A percentile compares a stretch with the other conserved stretches of the same genome.
Evolutionary conservation across 1,140 invertebrate genomes (phyloP).

Genomic region (Drosophila sp.): DNA sequence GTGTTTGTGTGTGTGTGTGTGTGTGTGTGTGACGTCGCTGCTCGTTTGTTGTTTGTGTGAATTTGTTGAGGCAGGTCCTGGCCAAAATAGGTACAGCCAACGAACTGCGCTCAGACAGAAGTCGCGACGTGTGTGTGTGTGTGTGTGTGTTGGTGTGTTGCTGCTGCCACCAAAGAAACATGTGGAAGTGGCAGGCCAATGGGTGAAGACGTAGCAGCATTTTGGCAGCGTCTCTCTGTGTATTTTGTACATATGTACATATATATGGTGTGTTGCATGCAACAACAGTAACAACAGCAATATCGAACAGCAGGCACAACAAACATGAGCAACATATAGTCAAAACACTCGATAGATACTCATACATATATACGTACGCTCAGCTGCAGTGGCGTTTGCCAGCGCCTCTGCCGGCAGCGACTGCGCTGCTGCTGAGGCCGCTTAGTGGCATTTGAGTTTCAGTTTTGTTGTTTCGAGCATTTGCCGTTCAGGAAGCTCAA

Average conservation of each 20-base stretch:
- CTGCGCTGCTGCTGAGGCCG: conserved; percentile 34
- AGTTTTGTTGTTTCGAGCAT: conserved; percentile 62
- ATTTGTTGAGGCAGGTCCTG: conserved; percentile 84
- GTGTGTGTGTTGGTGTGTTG: conserved; percentile 35
- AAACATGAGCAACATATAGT: conserved; percentile 76
- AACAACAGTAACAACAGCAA: conserved; percentile 49
- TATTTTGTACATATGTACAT: conserved; percentile 59
- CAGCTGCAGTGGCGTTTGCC: conserved; percentile 13
- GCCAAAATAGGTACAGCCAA: conserved; percentile 84
- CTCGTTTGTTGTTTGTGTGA: conserved; percentile 54
- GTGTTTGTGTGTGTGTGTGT: conserved; percentile 33
- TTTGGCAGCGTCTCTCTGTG: conserved; percentile 51
- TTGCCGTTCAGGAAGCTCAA: conserved; percentile 75
- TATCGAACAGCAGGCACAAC: conserved; percentile 59
- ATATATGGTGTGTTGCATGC: conserved; percentile 36
- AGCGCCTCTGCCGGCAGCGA: conserved; percentile 37
- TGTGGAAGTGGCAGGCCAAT: conserved; percentile 74
- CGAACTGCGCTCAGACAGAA: conserved; percentile 75
- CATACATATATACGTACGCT: conserved; percentile 21
- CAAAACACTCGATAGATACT: conserved; percentile 81
- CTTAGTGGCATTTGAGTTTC: conserved; percentile 54
- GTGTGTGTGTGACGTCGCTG: conserved; percentile 51
- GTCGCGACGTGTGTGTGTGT: conserved; percentile 15
- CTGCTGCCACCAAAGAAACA: conserved; percentile 67
- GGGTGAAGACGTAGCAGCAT: conserved; percentile 66